phyloP scores from a whole-genome alignment of 64 coral and sea anemone species.

The Cladopsammia gracilis region DNA sequence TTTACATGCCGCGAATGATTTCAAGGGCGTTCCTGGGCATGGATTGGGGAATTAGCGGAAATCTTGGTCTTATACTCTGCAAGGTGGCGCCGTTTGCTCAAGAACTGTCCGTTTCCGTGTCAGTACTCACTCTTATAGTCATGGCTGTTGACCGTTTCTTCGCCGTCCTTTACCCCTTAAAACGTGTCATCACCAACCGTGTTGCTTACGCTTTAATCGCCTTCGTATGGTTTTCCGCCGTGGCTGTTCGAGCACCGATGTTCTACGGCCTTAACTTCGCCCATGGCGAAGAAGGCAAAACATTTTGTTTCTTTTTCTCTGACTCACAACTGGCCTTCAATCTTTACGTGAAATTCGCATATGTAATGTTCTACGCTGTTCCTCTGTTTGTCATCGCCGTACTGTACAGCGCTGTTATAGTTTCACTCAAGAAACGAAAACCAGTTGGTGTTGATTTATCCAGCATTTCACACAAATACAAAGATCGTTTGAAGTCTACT shows the following conservation, averaged over 20 bases:
- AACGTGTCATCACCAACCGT: conserved; percentile 15
- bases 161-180: conserved; percentile 53
- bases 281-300: not conserved
- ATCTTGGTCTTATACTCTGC: conserved; percentile 22
- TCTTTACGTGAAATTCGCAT: conserved; percentile 26
- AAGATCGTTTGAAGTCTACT: conserved; percentile 20
- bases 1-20: conserved; percentile 77
- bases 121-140: conserved; percentile 22
- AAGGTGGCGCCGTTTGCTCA: conserved; percentile 43
- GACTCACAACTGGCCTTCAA: not conserved
- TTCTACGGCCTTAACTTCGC: conserved; percentile 28
- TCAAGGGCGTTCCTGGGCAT: conserved; percentile 31
- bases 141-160: conserved; percentile 51
- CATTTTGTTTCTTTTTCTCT: not conserved
- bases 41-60: conserved; percentile 41
- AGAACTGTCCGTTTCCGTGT: conserved; percentile 47
- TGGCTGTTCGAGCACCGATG: conserved; percentile 14
- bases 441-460: not conserved
- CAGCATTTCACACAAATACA: not conserved
- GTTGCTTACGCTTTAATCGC: conserved; percentile 8
- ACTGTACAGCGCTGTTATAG: conserved; percentile 31
- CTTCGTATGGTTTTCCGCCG: conserved; percentile 26
- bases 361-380: conserved; percentile 56
- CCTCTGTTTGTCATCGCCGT: conserved; percentile 37
- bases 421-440: conserved; percentile 56